A percentile compares a stretch with the other conserved stretches of the same genome.
phyloP scores from a whole-genome alignment of 2,797 vertebrate genomes.

The Acomys russatus region DNA sequence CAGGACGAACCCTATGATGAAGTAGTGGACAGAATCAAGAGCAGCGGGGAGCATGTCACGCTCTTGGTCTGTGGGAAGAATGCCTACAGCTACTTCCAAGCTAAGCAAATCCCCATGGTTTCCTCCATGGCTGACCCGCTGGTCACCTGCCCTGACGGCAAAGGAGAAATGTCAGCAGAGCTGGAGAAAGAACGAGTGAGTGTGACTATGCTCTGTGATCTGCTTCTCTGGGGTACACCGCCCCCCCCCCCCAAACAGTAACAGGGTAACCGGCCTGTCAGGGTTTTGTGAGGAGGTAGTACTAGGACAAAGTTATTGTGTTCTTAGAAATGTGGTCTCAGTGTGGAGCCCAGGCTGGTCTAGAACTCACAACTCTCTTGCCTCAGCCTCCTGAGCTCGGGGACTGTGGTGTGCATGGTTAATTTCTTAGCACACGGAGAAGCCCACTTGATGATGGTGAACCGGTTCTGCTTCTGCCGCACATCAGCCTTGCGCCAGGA shows the following conservation, averaged over 20 bases:
- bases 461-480: conserved; percentile 4
- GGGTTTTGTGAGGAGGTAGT: not conserved
- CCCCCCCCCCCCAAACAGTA: not conserved
- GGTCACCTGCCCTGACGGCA: conserved; percentile 70
- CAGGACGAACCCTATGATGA: conserved; percentile 90
- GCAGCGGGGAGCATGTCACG: conserved; percentile 88
- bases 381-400: not conserved
- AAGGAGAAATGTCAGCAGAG: conserved; percentile 66
- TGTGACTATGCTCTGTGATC: not conserved
- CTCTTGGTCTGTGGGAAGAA: conserved; percentile 92
- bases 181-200: conserved; percentile 87
- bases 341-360: not conserved
- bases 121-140: conserved; percentile 86
- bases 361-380: not conserved
- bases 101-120: conserved; percentile 90
- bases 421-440: conserved; percentile 48
- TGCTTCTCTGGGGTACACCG: not conserved
- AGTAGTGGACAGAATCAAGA: conserved; percentile 91
- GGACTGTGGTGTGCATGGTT: not conserved
- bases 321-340: not conserved
- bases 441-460: not conserved
- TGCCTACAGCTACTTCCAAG: conserved; percentile 91
- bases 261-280: not conserved
- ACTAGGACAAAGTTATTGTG: not conserved
- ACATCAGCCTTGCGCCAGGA: not conserved